Conservation (phyloP, 2,888 invertebrate genomes). For the Netelia fuscicornis region DNA sequence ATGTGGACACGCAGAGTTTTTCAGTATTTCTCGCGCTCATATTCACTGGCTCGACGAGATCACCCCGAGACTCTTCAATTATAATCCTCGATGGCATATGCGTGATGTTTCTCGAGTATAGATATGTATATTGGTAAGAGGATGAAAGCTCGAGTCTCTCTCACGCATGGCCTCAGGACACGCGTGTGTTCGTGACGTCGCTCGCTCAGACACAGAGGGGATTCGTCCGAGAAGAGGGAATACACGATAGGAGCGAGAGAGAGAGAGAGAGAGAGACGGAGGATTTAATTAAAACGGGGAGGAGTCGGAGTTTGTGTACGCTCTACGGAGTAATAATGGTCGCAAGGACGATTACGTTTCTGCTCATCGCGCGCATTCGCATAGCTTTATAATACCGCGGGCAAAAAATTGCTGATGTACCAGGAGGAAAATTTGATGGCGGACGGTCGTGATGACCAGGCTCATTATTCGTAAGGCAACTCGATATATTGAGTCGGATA, state of each 20-base stretch:
- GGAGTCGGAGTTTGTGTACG: slow-evolving; percentile 47
- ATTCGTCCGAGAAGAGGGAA: slow-evolving; percentile 50
- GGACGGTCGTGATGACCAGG: too few species aligned
- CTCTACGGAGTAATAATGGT: slow-evolving; percentile 55
- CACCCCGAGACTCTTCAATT: slow-evolving; percentile 47
- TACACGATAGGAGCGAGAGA: slow-evolving; percentile 9
- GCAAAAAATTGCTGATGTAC: slow-evolving; percentile 28
- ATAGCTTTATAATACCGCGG: not conserved
- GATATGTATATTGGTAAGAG: not conserved
- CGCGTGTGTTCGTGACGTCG: slow-evolving; percentile 60
- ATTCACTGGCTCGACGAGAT: slow-evolving; percentile 10
- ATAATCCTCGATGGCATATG: slow-evolving; percentile 46
- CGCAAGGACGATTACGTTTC: slow-evolving; percentile 59
- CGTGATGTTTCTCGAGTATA: not conserved
- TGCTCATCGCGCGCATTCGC: slow-evolving; percentile 34
- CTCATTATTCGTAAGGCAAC: too few species aligned
- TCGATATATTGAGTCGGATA: too few species aligned
- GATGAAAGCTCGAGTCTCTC: not conserved
- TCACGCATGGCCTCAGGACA: slow-evolving; percentile 60
- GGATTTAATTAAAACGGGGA: slow-evolving; percentile 66
- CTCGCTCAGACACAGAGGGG: slow-evolving; percentile 10
- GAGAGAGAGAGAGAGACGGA: not conserved
- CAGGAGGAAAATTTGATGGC: not conserved
- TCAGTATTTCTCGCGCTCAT: not conserved
- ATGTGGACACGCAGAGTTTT: too few species aligned